Evolutionary conservation across 2,113 vertebrate species (phyloP).

Genomic region (Perca flavescens): DNA sequence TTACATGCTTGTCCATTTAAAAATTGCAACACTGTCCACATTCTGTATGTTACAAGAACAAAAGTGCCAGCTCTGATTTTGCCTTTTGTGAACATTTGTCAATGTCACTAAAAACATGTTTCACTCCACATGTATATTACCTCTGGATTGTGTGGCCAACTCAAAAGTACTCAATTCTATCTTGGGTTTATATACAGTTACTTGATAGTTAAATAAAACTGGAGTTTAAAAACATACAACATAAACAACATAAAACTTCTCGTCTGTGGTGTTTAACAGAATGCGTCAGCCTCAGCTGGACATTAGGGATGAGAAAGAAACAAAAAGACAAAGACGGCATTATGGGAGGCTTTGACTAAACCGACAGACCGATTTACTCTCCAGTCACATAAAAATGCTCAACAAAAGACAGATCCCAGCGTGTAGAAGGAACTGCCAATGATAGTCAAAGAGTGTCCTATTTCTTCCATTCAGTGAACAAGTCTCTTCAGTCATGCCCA

Average conservation of each 20-base stretch:
- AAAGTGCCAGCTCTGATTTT: background rate
- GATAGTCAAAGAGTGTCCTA: slow-evolving; percentile 17
- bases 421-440: background rate
- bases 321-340: slow-evolving; percentile 51
- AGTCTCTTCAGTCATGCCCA: background rate
- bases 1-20: background rate
- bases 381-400: slow-evolving; percentile 52
- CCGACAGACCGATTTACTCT: slow-evolving; percentile 34
- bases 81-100: background rate
- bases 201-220: background rate
- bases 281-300: background rate
- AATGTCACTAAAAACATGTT: background rate
- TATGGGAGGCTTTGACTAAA: slow-evolving; percentile 43
- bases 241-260: no score
- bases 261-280: background rate
- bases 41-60: background rate
- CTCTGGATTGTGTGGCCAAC: background rate
- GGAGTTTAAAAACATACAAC: background rate
- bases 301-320: slow-evolving; percentile 43
- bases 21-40: background rate
- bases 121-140: background rate
- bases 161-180: background rate
- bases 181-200: background rate
- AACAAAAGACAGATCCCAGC: slow-evolving; percentile 42
- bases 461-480: slow-evolving; percentile 28